A percentile compares a stretch with the other conserved stretches of the same genome.
Evolutionary conservation across 2,113 vertebrate genomes (phyloP).

Genomic region (Perognathus longimembris): DNA sequence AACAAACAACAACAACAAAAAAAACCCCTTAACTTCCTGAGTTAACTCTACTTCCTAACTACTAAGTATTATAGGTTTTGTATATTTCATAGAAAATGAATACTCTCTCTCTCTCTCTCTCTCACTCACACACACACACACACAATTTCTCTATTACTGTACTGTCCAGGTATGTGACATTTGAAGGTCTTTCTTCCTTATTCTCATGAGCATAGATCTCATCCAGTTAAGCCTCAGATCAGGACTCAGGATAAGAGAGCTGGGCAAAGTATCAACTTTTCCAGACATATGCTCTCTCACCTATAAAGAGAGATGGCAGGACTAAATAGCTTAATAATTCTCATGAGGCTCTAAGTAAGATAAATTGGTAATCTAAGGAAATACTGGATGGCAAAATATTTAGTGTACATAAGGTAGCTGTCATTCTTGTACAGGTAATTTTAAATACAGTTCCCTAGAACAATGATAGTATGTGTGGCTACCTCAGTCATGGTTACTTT

Average conservation of each 20-base stretch:
- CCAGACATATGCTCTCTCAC: neutral
- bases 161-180: neutral
- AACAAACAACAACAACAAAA: too few species aligned
- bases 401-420: neutral
- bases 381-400: neutral
- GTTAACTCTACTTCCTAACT: neutral
- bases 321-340: neutral
- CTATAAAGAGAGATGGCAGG: neutral
- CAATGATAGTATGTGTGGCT: constrained; percentile 24
- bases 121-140: too few species aligned
- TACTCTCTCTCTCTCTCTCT: too few species aligned
- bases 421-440: constrained; percentile 28
- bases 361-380: neutral
- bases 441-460: constrained; percentile 45
- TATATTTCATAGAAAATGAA: constrained; percentile 43
- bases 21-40: too few species aligned
- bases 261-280: neutral
- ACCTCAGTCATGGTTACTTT: neutral
- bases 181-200: neutral
- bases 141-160: neutral
- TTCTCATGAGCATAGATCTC: neutral
- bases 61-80: neutral
- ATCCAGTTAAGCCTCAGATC: neutral
- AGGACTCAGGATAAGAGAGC: neutral
- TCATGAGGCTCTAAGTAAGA: neutral